Evolutionary conservation across 1,140 invertebrate genomes (phyloP).

Genomic region (Philotrypesis tridentata): DNA sequence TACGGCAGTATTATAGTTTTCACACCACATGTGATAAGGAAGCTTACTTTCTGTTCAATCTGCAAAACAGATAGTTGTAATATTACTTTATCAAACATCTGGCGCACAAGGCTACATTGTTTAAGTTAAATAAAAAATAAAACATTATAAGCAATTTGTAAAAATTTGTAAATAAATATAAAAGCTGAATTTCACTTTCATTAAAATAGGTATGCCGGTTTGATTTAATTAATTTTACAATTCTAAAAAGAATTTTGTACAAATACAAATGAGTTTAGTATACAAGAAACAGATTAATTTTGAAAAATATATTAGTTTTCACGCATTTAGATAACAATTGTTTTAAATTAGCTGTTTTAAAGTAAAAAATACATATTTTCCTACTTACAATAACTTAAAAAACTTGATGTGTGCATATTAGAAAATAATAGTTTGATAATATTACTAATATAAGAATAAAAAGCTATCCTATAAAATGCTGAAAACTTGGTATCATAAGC

Average conservation of each 20-base stretch:
- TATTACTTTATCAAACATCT: slow-evolving; percentile 24
- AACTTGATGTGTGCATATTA: slow-evolving; percentile 6
- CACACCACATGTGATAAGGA: slow-evolving; percentile 33
- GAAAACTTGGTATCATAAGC: slow-evolving; percentile 26
- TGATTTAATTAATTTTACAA: slow-evolving; percentile 15
- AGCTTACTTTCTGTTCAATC: slow-evolving; percentile 35
- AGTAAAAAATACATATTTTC: slow-evolving; percentile 8
- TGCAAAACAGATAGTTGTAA: slow-evolving; percentile 20
- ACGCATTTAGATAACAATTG: slow-evolving; percentile 2
- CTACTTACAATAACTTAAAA: slow-evolving; percentile 16
- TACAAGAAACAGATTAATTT: slow-evolving; percentile 4
- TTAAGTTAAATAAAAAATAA: neutral
- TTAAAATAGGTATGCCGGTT: slow-evolving; percentile 19
- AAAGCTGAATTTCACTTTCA: slow-evolving; percentile 21
- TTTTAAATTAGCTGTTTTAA: slow-evolving; percentile 4
- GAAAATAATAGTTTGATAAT: slow-evolving; percentile 27
- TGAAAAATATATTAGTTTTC: slow-evolving; percentile 41
- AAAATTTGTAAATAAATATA: slow-evolving; percentile 16
- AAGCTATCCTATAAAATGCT: slow-evolving; percentile 31
- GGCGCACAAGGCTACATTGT: slow-evolving; percentile 32
- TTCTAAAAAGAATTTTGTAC: neutral
- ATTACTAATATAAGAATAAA: slow-evolving; percentile 27
- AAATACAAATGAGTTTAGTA: slow-evolving; percentile 1
- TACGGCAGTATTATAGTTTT: slow-evolving; percentile 22
- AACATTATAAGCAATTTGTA: neutral